phyloP scores from a whole-genome alignment of 2,797 vertebrate species.

The Enteromius mattozi region DNA sequence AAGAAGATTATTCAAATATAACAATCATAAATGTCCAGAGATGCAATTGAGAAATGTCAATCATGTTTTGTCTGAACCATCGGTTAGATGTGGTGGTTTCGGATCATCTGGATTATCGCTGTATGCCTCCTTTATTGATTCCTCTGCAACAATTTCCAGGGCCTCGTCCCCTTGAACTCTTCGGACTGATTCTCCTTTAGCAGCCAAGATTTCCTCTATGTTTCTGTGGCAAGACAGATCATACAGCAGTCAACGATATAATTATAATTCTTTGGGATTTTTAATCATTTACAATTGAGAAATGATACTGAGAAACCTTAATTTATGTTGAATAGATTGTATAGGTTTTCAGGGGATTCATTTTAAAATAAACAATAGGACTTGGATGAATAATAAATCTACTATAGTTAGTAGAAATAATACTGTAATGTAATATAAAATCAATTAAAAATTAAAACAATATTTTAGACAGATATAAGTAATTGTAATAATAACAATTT shows the following conservation, averaged over 20 bases:
- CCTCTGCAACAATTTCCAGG: conserved; percentile 81
- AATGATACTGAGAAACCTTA: neutral
- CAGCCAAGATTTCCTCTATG: conserved; percentile 94
- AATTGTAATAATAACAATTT: neutral
- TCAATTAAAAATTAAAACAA: neutral
- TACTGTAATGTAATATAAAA: neutral
- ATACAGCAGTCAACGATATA: neutral
- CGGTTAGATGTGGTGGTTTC: conserved; percentile 38
- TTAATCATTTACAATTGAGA: neutral
- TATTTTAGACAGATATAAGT: neutral
- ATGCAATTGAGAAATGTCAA: neutral
- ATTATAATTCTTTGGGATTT: neutral
- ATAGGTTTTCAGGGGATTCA: neutral
- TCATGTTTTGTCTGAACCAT: conserved; percentile 57
- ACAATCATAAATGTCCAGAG: neutral
- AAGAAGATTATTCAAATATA: neutral
- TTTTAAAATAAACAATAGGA: neutral
- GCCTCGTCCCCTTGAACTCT: conserved; percentile 78
- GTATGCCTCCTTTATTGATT: conserved; percentile 59
- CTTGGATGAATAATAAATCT: neutral
- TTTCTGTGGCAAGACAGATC: conserved; percentile 78
- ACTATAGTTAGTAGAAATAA: neutral
- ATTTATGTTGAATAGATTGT: neutral
- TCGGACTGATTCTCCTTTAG: conserved; percentile 88
- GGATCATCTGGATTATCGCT: conserved; percentile 54